These are phyloP conservation scores for Choloepus hoffmanni DNA, from an alignment of 2,113 vertebrate genomes.

Conservation along the genomic window DNA sequence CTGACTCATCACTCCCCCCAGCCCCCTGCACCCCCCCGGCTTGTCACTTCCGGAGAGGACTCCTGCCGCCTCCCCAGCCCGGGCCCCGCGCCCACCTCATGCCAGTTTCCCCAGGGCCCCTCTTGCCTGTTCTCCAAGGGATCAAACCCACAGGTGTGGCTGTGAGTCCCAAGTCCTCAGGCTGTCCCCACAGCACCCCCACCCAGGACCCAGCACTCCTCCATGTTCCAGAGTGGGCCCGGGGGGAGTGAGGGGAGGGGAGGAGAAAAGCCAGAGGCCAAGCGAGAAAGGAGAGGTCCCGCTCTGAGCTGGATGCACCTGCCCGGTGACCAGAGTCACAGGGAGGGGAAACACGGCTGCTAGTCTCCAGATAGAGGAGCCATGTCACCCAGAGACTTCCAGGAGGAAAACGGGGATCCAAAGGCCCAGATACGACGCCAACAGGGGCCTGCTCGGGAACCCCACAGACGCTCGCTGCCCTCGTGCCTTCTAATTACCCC, in stretches of 20 bases:
- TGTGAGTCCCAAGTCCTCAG: not conserved
- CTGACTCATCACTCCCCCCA: not conserved
- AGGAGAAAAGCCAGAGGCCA: not conserved
- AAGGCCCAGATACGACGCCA: not conserved
- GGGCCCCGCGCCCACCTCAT: not conserved
- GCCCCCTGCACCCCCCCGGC: not conserved
- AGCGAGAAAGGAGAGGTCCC: not conserved
- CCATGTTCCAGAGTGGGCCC: not conserved
- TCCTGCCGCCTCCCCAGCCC: not conserved
- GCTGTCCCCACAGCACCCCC: not conserved
- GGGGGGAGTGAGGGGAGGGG: not conserved
- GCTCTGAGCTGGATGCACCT: not conserved
- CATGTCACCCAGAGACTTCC: not conserved
- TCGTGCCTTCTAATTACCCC: constrained; percentile 73
- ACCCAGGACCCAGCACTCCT: not conserved
- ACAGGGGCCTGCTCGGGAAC: not conserved
- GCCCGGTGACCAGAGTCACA: not conserved
- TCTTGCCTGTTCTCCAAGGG: not conserved
- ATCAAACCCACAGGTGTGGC: not conserved
- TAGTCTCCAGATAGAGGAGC: not conserved
- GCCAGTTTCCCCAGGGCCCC: not conserved
- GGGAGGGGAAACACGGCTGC: not conserved
- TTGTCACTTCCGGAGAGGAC: not conserved
- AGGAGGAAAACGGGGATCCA: constrained; percentile 1
- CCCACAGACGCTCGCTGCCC: constrained; percentile 42